Evolutionary conservation across 1,140 invertebrate genomes (phyloP).

Genomic region (Zophobas atratus): DNA sequence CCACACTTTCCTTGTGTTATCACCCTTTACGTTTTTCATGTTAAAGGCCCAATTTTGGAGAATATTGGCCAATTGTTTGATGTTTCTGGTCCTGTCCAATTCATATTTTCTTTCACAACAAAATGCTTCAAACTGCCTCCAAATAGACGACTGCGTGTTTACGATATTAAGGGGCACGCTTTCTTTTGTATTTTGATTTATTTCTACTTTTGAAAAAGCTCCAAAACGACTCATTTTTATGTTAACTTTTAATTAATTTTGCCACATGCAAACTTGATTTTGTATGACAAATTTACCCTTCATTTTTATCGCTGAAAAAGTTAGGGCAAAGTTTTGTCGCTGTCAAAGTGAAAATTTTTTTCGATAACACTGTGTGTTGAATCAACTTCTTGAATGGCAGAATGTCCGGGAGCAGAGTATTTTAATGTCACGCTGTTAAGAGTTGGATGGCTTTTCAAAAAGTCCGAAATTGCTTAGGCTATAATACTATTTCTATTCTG

Average conservation of each 20-base stretch:
- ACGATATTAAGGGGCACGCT: background rate
- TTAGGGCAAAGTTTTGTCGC: too few species aligned
- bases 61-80: background rate
- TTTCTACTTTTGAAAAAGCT: too few species aligned
- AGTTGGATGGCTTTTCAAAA: background rate
- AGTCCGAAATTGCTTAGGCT: background rate
- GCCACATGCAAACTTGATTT: too few species aligned
- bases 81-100: background rate
- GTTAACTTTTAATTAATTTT: too few species aligned
- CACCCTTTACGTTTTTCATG: background rate
- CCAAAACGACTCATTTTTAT: too few species aligned
- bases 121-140: background rate
- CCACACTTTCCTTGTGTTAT: background rate
- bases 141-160: background rate
- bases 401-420: background rate
- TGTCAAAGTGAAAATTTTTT: background rate
- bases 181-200: too few species aligned
- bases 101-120: background rate
- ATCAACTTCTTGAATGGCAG: background rate
- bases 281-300: too few species aligned
- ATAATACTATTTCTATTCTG: background rate
- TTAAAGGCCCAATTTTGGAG: background rate
- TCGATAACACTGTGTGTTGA: background rate
- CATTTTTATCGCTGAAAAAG: too few species aligned
- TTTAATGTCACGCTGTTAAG: background rate